Base-by-base conservation (phyloP, 2,797 vertebrate species). In the Hipposideros larvatus region DNA sequence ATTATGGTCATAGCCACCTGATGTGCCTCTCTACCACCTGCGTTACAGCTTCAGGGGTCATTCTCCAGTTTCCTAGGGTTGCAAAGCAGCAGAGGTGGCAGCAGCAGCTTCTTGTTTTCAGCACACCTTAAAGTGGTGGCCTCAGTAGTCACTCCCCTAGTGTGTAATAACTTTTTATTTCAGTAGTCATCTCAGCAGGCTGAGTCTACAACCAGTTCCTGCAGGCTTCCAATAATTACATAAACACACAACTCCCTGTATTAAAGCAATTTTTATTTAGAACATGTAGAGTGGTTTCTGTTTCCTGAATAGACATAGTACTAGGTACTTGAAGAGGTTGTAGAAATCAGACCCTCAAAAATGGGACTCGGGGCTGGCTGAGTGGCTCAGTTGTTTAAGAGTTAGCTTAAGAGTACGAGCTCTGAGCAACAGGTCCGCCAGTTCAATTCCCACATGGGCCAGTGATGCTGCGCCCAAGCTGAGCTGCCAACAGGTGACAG, bases 271-370 rank as follows among this genome's bases (percentile, higher is more conserved):
- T 70, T 79, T 68, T 87, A 70, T 71, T 73, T 71, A 66, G 26
- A 92, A 18, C 31, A 28, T 13, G 9, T 34, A 68, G 11, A 55
- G 2, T 31, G 34, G 46, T 77, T 80, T 90, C 59, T 94, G 19
- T 71, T 82, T 89, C 61, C 63, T 19, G 6, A 87, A 65, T 18
- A 86, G n/a, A 48, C 9, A 65, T 1, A 79, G 43, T 46, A 70
- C 63, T 91, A 70, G 15, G 26, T 18, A 87, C 26, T 7, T 48
- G n/a, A 83, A 89, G 57, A 73, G 22, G 28, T 2, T 59, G 7
- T 13, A 88, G 70, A 87, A 65, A 80, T 77, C 11, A 83, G 78
- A 70, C 7, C 19, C 48, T 94, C 57, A 73, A 87, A 79, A 88
- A n/a, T 37, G n/a, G 43, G 68, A 66, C 59, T 84, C 8, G 73